Base-by-base conservation (phyloP, 2,888 invertebrate genomes). In the Cephus rjabovi region DNA sequence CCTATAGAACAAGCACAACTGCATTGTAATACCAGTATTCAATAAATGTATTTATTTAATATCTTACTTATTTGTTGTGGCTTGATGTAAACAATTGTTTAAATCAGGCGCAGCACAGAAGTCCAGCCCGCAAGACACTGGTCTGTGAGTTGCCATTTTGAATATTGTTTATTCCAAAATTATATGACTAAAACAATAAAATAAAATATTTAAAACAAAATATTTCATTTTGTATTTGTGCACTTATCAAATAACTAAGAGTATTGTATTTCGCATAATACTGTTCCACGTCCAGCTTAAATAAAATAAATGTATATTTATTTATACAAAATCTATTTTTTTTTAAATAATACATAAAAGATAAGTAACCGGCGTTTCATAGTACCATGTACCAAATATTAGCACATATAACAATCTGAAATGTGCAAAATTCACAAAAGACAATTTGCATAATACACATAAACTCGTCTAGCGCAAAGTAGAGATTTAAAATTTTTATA, bases 81-180 rank as follows among this genome's bases (percentile, higher is more conserved):
- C 94, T 80, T 93, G 93, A 71, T 93, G 92, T 76, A 96, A 89
- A 84, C 94, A 94, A 85, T 93, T 93, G 87, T 93, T 93, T 80
- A 96, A 92, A 88, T 95, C 94, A 74, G 94, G 93, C 33, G 94
- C 94, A 80, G 93, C 92, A 80, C 93, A 93, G 81, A 94, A 93
- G 87, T 95, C 95, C 83, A 95, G 90, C 1, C 95, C 96, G 88
- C 95, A 95, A 3, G 95, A 95, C 88, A 95, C 94, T 79, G 93
- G 93, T 89, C 93, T 93, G 77, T 90, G 85, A 88, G 90, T 81
- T 86, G 89, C 77, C 92, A 91, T 86, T 84, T 83, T 78, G 79
- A 12, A 33, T 30, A 56, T 34, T 71, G 31, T 71, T 30, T 79
- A 31, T n/a, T 34, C 12, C n/a, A 74, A 31, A 30, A 31, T 71